These are phyloP conservation scores for Adrianichthys oophorus DNA, from an alignment of 2,797 vertebrate genomes.

Conservation along the genomic window DNA sequence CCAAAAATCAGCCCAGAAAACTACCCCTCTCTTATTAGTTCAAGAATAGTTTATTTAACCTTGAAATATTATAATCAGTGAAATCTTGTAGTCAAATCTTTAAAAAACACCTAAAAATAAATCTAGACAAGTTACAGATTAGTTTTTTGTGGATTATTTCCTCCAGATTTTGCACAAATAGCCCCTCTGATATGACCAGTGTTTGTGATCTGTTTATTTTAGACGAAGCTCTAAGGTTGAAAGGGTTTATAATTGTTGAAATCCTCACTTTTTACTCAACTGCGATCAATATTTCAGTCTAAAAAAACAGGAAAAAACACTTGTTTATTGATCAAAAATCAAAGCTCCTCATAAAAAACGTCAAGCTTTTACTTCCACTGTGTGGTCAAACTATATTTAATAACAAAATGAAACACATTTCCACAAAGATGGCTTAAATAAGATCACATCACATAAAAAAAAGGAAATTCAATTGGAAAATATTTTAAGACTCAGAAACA, in stretches of 20 bases:
- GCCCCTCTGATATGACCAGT: too few relatives aligned
- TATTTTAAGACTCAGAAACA: neutral
- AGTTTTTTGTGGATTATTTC: constrained; percentile 61
- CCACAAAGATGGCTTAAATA: neutral
- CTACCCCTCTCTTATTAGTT: constrained; percentile 40
- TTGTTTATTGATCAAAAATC: too few relatives aligned
- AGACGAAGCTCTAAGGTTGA: too few relatives aligned
- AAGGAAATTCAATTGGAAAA: neutral
- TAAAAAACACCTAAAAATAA: constrained; percentile 64
- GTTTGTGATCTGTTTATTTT: too few relatives aligned
- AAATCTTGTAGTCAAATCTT: constrained; percentile 74
- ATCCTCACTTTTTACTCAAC: too few relatives aligned
- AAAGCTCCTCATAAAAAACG: too few relatives aligned
- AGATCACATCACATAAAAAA: neutral
- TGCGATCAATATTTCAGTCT: too few relatives aligned
- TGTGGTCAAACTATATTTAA: neutral
- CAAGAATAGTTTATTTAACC: constrained; percentile 79
- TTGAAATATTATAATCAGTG: constrained; percentile 66
- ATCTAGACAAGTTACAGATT: constrained; percentile 82
- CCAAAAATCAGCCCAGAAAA: constrained; percentile 24
- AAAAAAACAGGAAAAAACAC: too few relatives aligned
- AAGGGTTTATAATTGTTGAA: too few relatives aligned
- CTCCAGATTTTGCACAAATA: constrained; percentile 55
- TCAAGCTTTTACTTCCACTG: too few relatives aligned
- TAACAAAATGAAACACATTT: neutral